These are phyloP conservation scores for Xestia sexstrigata DNA, from an alignment of 2,888 invertebrate species.

Conservation along the genomic window DNA sequence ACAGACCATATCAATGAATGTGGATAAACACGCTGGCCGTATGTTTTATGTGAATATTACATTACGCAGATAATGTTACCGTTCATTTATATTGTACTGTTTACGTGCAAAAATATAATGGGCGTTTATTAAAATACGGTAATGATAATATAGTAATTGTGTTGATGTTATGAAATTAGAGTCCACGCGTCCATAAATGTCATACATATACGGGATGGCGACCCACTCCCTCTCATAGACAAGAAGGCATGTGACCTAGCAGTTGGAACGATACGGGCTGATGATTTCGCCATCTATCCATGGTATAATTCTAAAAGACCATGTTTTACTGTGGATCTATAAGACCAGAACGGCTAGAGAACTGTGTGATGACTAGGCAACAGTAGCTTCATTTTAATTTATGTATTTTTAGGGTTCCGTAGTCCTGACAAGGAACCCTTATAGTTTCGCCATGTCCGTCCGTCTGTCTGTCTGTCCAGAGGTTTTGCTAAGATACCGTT, in stretches of 20 bases:
- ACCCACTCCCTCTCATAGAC: too few species aligned
- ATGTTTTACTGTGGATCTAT: too few species aligned
- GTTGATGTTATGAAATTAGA: neutral
- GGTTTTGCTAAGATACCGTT: too few species aligned
- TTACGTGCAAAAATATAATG: conserved; percentile 10
- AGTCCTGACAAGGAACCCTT: too few species aligned
- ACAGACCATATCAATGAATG: conserved; percentile 29
- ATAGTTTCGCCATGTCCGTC: too few species aligned
- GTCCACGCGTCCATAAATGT: neutral
- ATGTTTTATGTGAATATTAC: conserved; percentile 65
- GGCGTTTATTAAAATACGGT: neutral
- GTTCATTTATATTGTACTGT: conserved; percentile 22
- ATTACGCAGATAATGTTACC: conserved; percentile 54
- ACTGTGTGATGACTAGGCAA: too few species aligned
- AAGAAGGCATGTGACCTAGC: too few species aligned
- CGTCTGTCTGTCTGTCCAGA: too few species aligned
- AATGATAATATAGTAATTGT: neutral
- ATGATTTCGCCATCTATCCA: neutral
- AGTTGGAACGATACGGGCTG: neutral
- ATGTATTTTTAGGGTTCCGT: too few species aligned
- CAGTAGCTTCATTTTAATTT: too few species aligned
- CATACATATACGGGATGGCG: too few species aligned
- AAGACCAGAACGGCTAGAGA: neutral
- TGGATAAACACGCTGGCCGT: conserved; percentile 31
- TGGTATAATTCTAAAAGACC: too few species aligned